Conservation (phyloP, 92 coral and sea anemone genomes). For the Porites cylindrica region DNA sequence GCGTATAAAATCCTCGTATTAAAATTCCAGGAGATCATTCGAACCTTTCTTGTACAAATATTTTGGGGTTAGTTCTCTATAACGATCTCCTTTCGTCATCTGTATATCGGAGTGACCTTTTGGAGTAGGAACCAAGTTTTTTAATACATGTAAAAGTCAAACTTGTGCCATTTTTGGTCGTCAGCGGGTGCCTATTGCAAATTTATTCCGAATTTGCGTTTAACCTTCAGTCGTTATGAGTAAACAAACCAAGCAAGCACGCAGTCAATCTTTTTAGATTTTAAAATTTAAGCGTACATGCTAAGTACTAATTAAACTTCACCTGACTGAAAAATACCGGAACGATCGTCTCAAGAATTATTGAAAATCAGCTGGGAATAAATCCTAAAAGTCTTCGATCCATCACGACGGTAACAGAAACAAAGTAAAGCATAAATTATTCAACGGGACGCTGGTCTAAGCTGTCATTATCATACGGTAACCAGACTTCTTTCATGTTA, state of each 20-base stretch:
- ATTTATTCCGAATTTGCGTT: slow-evolving; percentile 27
- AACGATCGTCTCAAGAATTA: not conserved
- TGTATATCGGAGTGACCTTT: not conserved
- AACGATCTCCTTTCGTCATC: not conserved
- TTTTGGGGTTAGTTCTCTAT: not conserved
- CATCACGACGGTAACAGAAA: not conserved
- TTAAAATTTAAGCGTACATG: not conserved
- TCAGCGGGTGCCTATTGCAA: slow-evolving; percentile 13
- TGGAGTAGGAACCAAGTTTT: not conserved
- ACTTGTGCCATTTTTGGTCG: not conserved
- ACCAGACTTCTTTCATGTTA: not conserved
- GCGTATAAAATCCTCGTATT: not conserved
- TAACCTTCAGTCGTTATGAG: slow-evolving; percentile 5
- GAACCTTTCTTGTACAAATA: not conserved
- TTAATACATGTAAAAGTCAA: not conserved
- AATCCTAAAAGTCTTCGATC: slow-evolving; percentile 32
- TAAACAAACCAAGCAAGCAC: slow-evolving; percentile 29
- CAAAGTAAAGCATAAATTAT: slow-evolving; percentile 16
- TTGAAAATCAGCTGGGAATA: not conserved
- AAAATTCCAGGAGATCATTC: slow-evolving; percentile 9
- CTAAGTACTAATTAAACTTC: not conserved
- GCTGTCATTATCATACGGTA: not conserved
- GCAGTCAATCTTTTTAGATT: not conserved
- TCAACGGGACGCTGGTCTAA: slow-evolving; percentile 25
- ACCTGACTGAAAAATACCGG: not conserved